Base-by-base conservation (phyloP, 2,113 vertebrate species). In the Trichechus manatus region DNA sequence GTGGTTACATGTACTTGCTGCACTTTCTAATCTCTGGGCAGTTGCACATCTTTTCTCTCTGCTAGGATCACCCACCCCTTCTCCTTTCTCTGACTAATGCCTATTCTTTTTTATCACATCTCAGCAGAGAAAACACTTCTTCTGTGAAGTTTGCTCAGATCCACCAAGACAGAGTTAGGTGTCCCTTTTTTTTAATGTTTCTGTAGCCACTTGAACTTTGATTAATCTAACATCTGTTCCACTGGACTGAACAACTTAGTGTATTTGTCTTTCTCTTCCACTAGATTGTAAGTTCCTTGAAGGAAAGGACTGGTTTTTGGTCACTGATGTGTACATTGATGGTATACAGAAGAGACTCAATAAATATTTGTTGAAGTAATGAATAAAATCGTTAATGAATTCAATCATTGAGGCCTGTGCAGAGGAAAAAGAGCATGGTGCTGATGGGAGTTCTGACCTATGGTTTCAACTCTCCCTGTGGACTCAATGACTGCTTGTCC, bases 291-390 rank as follows among this genome's bases (percentile, higher is more conserved):
- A 56, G 53, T 11, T 56, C 53, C 13, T 56, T 56, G 53, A 91
- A 72, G 31, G 31, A 79, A 72, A 39, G 8, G 0, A 59, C 29
- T 64, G 1, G 56, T 70, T 75, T 39, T 8, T 94, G 89, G 87
- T 87, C 33, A 42, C 11, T 22, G 1, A 22, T 59, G 17, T 70
- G 11, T 79, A 53, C 47, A 3, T 75, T 81, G 8, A 27, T 87
- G 53, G 36, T 9, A 27, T 50, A 25, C 22, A 92, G 78, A 81
- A 94, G 53, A 9, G 13, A 50, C 44, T 86, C 9, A 29, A 11
- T 25, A 68, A 64, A 22, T 96, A 92, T 63, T 94, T 88, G 19
- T 59, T 90, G 63, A 79, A 59, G 27, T 78, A 79, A 66, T 68
- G 44, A 89, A 27, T 47, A 66, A 70, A 95, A 61, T 23, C 5